phyloP scores from a whole-genome alignment of 2,797 vertebrate species.

The Pseudochirops corinnae region DNA sequence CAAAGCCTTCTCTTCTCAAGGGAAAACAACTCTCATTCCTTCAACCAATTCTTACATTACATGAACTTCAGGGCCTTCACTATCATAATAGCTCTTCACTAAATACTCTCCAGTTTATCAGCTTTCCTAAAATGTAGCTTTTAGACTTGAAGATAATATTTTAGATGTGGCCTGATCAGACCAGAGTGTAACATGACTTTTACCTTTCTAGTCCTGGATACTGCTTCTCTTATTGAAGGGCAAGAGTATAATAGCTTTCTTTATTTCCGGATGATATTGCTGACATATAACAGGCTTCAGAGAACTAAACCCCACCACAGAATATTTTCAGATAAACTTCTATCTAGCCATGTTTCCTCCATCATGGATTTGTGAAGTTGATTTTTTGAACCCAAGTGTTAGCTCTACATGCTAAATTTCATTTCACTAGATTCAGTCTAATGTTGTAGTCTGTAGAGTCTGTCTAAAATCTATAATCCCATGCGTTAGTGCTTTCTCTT shows the following conservation, averaged over 20 bases:
- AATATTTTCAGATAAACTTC: background rate
- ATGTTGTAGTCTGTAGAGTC: background rate
- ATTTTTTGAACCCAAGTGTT: background rate
- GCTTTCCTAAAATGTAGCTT: background rate
- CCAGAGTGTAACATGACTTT: background rate
- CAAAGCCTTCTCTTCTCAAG: background rate
- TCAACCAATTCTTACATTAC: background rate
- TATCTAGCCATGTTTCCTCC: background rate
- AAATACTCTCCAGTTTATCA: background rate
- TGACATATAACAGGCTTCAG: background rate
- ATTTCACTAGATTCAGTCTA: background rate
- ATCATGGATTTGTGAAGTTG: background rate
- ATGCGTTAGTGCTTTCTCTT: background rate
- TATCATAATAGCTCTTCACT: background rate
- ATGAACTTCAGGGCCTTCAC: background rate
- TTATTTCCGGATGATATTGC: background rate
- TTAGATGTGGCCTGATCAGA: background rate
- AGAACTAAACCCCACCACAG: background rate
- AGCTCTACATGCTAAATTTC: background rate
- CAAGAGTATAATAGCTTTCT: background rate
- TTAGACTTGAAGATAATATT: background rate
- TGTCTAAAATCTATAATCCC: background rate
- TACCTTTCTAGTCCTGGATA: background rate
- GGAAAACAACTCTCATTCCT: background rate
- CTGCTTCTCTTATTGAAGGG: background rate